Percentiles rank a stretch among this genome's conserved stretches.
Evolutionary conservation across 2,797 vertebrate genomes (phyloP).

Genomic region (Parauchenoglanis punctatus): DNA sequence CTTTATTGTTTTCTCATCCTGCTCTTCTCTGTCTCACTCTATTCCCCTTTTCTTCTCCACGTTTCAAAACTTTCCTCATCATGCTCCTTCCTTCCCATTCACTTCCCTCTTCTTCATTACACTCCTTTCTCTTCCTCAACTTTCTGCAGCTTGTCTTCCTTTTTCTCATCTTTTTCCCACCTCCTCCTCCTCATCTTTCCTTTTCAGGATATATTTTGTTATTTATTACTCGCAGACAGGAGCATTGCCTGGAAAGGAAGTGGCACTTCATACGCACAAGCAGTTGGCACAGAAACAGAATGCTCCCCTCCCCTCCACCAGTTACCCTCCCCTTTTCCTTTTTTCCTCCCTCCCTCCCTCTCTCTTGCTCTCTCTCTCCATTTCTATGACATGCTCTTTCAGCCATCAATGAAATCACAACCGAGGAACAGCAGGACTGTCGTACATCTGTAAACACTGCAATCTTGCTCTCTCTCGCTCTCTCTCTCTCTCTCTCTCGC

Average conservation of each 20-base stretch:
- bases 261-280: constrained; percentile 78
- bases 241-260: constrained; percentile 77
- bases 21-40: no score
- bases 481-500: not conserved
- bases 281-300: constrained; percentile 84
- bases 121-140: not conserved
- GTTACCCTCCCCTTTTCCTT: constrained; percentile 58
- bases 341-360: constrained; percentile 38
- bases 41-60: not conserved
- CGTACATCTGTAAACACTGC: constrained; percentile 49
- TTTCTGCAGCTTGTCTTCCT: not conserved
- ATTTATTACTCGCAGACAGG: constrained; percentile 59
- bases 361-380: constrained; percentile 25
- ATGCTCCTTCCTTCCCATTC: not conserved
- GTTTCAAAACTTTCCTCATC: no score
- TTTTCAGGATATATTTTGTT: constrained; percentile 64
- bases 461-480: constrained; percentile 17
- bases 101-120: no score
- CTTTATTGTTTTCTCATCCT: not conserved
- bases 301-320: constrained; percentile 67
- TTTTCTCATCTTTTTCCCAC: not conserved
- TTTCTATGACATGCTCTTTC: constrained; percentile 40
- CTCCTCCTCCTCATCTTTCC: constrained; percentile 19
- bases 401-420: constrained; percentile 78
- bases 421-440: constrained; percentile 31